These are phyloP conservation scores for Setipinna tenuifilis DNA, from an alignment of 2,797 vertebrate species.

Conservation along the genomic window DNA sequence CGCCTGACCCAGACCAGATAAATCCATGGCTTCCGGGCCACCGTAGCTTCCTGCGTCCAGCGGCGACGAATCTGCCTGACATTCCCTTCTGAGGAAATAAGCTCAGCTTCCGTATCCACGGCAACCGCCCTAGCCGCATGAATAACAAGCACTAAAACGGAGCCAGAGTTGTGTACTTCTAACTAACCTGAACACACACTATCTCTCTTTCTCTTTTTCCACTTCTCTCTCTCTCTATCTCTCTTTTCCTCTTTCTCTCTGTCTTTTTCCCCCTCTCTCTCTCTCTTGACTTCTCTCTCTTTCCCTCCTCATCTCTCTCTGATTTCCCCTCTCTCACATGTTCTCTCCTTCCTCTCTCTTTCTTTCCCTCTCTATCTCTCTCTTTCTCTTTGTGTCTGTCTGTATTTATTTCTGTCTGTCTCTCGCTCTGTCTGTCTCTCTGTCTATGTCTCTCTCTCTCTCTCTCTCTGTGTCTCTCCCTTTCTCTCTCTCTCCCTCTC, in stretches of 20 bases:
- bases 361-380: slow-evolving; percentile 5
- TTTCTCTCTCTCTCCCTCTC: not conserved
- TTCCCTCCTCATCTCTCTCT: not conserved
- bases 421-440: not conserved
- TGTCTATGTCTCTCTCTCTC: not conserved
- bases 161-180: not conserved
- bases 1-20: not conserved
- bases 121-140: slow-evolving; percentile 26
- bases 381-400: not conserved
- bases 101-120: slow-evolving; percentile 28
- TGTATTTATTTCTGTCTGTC: no score
- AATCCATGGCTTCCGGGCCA: not conserved
- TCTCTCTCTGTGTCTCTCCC: not conserved
- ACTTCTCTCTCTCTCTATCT: no score
- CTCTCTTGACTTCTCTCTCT: slow-evolving; percentile 17
- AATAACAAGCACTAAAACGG: slow-evolving; percentile 1
- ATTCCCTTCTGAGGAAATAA: not conserved
- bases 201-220: no score
- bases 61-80: not conserved
- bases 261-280: slow-evolving; percentile 19
- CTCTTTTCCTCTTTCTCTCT: not conserved
- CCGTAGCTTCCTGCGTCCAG: not conserved
- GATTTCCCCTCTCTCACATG: not conserved
- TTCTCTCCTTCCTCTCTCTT: slow-evolving; percentile 6
- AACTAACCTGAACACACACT: not conserved